These are phyloP conservation scores for Pinctada fucata DNA, from an alignment of 2,888 invertebrate genomes.

Conservation along the genomic window DNA sequence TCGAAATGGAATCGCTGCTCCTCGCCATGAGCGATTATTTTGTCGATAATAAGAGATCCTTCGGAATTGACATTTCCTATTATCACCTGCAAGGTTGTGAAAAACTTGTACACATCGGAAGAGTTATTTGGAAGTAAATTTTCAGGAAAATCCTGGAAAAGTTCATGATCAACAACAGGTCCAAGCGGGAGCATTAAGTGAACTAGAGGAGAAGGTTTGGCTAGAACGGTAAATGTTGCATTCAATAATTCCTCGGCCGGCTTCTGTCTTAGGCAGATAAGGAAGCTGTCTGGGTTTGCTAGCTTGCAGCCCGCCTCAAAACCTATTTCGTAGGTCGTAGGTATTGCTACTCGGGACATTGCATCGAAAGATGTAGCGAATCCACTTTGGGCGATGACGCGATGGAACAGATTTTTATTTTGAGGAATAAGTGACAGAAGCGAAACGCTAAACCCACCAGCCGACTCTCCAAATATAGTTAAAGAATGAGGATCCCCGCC, in stretches of 20 bases:
- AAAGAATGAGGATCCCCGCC: slow-evolving; percentile 34
- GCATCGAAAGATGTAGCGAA: not conserved
- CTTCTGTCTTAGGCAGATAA: not conserved
- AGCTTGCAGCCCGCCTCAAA: not conserved
- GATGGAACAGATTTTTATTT: not conserved
- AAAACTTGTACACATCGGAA: too few species aligned
- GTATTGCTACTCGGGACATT: not conserved
- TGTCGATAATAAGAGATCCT: too few species aligned
- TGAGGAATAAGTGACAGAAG: not conserved
- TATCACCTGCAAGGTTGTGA: too few species aligned
- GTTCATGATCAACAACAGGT: not conserved
- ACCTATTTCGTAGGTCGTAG: not conserved
- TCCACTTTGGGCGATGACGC: slow-evolving; percentile 6
- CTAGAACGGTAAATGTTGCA: not conserved
- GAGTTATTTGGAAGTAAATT: not conserved
- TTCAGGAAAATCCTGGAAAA: not conserved
- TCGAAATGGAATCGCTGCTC: too few species aligned
- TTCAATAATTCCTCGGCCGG: not conserved
- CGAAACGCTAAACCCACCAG: not conserved
- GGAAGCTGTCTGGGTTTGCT: not conserved
- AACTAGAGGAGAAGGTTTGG: not conserved
- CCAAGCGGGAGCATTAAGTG: not conserved
- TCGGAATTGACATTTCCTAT: too few species aligned
- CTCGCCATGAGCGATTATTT: too few species aligned
- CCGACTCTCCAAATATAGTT: not conserved